Base-by-base conservation (phyloP, 1,140 invertebrate species). In the Tyrophagus putrescentiae region DNA sequence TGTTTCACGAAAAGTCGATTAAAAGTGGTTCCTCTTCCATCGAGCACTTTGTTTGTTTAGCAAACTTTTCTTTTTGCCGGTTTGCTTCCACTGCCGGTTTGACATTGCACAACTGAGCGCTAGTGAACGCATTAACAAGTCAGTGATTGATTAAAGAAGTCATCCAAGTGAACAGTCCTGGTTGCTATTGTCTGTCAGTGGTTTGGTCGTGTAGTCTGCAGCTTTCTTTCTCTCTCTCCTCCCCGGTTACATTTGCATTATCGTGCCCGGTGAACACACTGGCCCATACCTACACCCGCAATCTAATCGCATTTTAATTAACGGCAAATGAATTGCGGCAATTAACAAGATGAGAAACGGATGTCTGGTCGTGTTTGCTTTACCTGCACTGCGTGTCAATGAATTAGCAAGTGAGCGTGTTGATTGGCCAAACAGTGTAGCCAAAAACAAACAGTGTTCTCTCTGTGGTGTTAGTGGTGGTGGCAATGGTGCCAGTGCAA, bases 321-420 rank as follows among this genome's bases (percentile, higher is more conserved):
- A 56, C 6, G 28, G 23, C 21, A 56, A 56, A 56, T 56, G 53
- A 56, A 56, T 56, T 39, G 53, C 9, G 23, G 28, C 25, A 28
- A 56, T 42, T 56, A 42, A 56, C 53, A 25, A 44, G 32, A 39
- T 28, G 32, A 56, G 23, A 42, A 56, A 56, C 23, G 53, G 25
- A 56, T 56, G 53, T 42, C 16, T 56, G 53, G 31, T 48, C 7
- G 45, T 48, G 45, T 6, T 48, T 21, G 13, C 21, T 48, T 48
- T 48, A 48, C n/a, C n/a, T n/a, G n/a, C n/a, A 21, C 31, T 21
- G 7, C 7, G 45, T 48, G 45, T 21, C 23, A 48, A 48, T 48
- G 45, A 48, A 48, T 48, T 48, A 6, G 31, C 45, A 48, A 48
- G 45, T 18, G 45, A 18, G 13, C 45, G 45, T 48, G 45, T 48